These are phyloP conservation scores for Cheilinus undulatus DNA, from an alignment of 2,113 vertebrate genomes.

Conservation along the genomic window DNA sequence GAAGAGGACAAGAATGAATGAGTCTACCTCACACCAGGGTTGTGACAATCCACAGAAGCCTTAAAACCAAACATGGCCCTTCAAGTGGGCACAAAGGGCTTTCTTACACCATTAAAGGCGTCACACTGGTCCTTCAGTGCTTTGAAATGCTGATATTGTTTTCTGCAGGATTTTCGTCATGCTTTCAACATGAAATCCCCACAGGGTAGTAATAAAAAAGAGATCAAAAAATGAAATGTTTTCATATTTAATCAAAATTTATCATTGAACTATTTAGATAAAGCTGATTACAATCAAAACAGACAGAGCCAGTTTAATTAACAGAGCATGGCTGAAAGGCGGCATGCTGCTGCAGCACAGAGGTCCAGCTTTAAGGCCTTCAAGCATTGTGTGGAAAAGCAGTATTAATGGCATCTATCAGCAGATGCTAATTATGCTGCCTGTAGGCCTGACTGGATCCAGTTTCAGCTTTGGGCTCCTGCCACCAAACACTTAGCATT, in stretches of 20 bases:
- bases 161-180: constrained; percentile 64
- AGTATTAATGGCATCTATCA: constrained; percentile 81
- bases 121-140: constrained; percentile 64
- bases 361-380: constrained; percentile 63
- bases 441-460: constrained; percentile 71
- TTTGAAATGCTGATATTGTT: constrained; percentile 80
- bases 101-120: constrained; percentile 69
- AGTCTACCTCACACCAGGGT: constrained; percentile 75
- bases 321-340: constrained; percentile 65
- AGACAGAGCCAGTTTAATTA: constrained; percentile 68
- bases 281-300: constrained; percentile 55
- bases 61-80: constrained; percentile 57
- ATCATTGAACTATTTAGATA: constrained; percentile 56
- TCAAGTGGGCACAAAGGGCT: constrained; percentile 69
- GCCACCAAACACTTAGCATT: constrained; percentile 87
- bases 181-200: constrained; percentile 70
- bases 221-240: constrained; percentile 63
- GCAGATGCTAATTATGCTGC: constrained; percentile 85
- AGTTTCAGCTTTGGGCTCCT: constrained; percentile 82
- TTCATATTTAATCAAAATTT: constrained; percentile 64
- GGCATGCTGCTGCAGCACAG: constrained; percentile 45
- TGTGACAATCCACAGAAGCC: constrained; percentile 69
- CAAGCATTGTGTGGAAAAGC: constrained; percentile 59
- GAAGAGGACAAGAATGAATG: constrained; percentile 63
- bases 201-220: constrained; percentile 45